phyloP scores from a whole-genome alignment of 2,888 invertebrate species.

The Drosophila mulleri region DNA sequence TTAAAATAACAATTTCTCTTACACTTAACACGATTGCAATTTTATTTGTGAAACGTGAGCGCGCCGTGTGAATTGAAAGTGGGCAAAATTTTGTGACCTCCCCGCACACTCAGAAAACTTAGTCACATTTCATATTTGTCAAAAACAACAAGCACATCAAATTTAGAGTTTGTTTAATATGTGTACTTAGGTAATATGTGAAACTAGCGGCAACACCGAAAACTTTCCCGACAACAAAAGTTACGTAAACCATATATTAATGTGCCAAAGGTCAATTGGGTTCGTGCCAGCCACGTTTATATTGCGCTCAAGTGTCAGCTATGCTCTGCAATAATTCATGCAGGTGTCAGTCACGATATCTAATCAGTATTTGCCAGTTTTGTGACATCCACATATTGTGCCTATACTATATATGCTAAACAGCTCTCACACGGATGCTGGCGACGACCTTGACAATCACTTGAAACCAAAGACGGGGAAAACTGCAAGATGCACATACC shows the following conservation, averaged over 20 bases:
- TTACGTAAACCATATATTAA: not conserved
- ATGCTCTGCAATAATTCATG: slow-evolving; percentile 3
- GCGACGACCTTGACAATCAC: slow-evolving; percentile 29
- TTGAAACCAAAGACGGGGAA: not conserved
- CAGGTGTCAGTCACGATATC: slow-evolving; percentile 17
- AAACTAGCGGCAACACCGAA: not conserved
- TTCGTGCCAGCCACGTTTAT: too few species aligned
- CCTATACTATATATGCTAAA: not conserved
- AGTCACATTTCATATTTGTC: not conserved
- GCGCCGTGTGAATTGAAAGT: not conserved
- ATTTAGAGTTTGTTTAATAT: not conserved
- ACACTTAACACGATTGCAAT: not conserved
- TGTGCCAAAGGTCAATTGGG: slow-evolving; percentile 9
- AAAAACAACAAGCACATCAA: too few species aligned
- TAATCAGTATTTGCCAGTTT: slow-evolving; percentile 16
- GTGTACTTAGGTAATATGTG: not conserved
- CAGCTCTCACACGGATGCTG: not conserved
- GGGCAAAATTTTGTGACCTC: too few species aligned
- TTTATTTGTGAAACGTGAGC: not conserved
- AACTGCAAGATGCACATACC: slow-evolving; percentile 20
- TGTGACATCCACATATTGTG: slow-evolving; percentile 1
- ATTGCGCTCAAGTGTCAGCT: not conserved
- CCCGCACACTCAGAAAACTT: not conserved
- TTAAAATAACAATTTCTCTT: not conserved
- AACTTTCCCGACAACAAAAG: not conserved